Evolutionary conservation across 92 coral and sea anemone genomes (phyloP).

Genomic region (Galaxea fascicularis): DNA sequence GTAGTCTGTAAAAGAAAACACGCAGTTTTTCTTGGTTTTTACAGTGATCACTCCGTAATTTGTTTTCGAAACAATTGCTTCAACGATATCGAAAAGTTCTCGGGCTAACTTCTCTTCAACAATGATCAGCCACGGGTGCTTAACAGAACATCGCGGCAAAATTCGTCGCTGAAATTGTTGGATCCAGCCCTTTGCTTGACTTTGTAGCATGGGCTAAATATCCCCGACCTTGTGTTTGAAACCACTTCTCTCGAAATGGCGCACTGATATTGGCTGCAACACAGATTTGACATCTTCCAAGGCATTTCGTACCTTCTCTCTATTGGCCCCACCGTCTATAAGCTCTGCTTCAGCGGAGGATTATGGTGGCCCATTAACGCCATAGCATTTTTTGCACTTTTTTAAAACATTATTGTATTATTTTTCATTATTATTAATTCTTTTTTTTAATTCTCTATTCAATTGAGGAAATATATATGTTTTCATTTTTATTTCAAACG

Average conservation of each 20-base stretch:
- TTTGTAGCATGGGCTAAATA: slow-evolving; percentile 20
- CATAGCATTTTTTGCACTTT: no score
- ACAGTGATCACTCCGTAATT: slow-evolving; percentile 3
- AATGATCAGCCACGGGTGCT: slow-evolving; percentile 26
- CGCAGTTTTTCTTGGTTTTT: slow-evolving; percentile 15
- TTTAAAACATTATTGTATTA: no score
- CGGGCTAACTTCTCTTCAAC: slow-evolving; percentile 17
- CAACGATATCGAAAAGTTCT: slow-evolving; percentile 24
- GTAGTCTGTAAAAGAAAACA: slow-evolving; percentile 22
- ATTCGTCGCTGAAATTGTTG: slow-evolving; percentile 27
- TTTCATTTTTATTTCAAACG: no score
- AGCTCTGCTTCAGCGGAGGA: slow-evolving; percentile 19
- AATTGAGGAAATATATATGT: no score
- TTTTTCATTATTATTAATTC: no score
- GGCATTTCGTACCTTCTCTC: slow-evolving; percentile 13
- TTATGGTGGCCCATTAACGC: no score
- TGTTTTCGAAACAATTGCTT: slow-evolving; percentile 16
- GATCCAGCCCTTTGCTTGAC: slow-evolving; percentile 25
- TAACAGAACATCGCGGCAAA: slow-evolving; percentile 14
- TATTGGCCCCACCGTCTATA: neutral
- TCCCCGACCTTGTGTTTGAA: slow-evolving; percentile 26
- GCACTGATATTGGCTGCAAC: slow-evolving; percentile 9
- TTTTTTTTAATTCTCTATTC: no score
- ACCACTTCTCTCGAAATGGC: slow-evolving; percentile 26
- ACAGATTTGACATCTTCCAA: slow-evolving; percentile 18